Evolutionary conservation across 2,888 invertebrate genomes (phyloP), one percentile per base, ranked within the genome.

Genomic region (Drosophila vallismaia): DNA sequence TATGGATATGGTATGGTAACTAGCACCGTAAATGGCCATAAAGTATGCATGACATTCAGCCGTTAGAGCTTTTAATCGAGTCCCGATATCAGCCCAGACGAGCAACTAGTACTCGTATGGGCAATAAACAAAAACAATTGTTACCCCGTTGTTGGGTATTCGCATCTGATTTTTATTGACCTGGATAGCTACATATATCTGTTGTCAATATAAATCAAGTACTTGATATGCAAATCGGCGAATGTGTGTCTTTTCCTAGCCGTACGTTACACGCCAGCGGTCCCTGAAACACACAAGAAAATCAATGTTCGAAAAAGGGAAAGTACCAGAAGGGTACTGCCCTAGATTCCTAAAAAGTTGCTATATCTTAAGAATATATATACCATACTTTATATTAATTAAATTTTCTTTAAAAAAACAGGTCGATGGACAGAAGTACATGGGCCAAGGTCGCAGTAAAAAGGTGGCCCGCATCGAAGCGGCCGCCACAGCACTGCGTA

Each of bases 341-440:
- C n/a, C n/a, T 33, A 33, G 10, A 10, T 10, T 33, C 1, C 10
- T 4, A 31, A 8, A 2, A 31, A 31, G 2, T 2, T 10, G 9
- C 4, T 3, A 12, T 14, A 9, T 19, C 2, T 19, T 19, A 19
- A 19, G 19, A 19, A 19, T 2, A 19, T 19, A 19, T 19, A 19
- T 19, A 1, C 19, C 2, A 19, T 19, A 19, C 19, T 19, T 19
- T 19, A 48, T 48, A 46, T 4, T 10, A 33, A 33, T 33, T n/a
- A 1, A 36, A 12, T 10, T 33, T 33, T 36, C n/a, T 3, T 36
- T 5, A 0, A 2, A n/a, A n/a, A 2, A n/a, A 3, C 70, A 92
- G 92, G 92, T 92, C 86, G 94, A 93, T 83, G 93, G 93, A n/a
- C 92, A 93, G 81, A 92, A 92, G 90, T 94, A 92, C 90, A 89